Evolutionary conservation across 2,113 vertebrate species (phyloP).

Genomic region (Archilochus colubris): DNA sequence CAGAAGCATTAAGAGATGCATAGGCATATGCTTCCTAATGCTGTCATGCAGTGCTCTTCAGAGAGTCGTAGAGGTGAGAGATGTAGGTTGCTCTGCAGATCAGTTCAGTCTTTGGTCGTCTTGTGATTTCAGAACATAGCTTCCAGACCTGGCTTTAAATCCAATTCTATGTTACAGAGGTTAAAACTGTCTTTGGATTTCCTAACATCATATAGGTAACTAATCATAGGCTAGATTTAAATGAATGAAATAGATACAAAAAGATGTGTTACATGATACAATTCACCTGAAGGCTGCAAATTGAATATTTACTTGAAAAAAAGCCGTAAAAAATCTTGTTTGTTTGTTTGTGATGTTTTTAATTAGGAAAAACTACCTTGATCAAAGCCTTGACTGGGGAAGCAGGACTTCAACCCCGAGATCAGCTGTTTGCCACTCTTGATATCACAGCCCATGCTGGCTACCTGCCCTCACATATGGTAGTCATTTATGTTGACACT

Average conservation of each 20-base stretch:
- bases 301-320: neutral
- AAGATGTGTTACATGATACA: neutral
- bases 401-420: constrained; percentile 77
- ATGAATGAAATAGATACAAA: neutral
- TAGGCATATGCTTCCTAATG: neutral
- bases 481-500: constrained; percentile 90
- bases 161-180: neutral
- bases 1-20: neutral
- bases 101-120: neutral
- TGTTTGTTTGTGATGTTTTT: neutral
- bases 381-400: constrained; percentile 92
- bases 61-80: neutral
- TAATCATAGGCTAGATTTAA: neutral
- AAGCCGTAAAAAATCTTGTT: neutral
- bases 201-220: neutral
- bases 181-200: neutral
- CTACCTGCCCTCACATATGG: constrained; percentile 81
- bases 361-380: constrained; percentile 91
- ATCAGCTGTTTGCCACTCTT: constrained; percentile 92
- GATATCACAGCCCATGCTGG: constrained; percentile 91
- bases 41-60: neutral
- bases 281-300: neutral
- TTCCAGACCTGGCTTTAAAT: neutral
- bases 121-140: neutral
- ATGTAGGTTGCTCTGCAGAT: neutral